A percentile compares a stretch with the other conserved stretches of the same genome.
Conservation (phyloP, 2,113 vertebrate genomes). For the Oreamnos americanus region DNA sequence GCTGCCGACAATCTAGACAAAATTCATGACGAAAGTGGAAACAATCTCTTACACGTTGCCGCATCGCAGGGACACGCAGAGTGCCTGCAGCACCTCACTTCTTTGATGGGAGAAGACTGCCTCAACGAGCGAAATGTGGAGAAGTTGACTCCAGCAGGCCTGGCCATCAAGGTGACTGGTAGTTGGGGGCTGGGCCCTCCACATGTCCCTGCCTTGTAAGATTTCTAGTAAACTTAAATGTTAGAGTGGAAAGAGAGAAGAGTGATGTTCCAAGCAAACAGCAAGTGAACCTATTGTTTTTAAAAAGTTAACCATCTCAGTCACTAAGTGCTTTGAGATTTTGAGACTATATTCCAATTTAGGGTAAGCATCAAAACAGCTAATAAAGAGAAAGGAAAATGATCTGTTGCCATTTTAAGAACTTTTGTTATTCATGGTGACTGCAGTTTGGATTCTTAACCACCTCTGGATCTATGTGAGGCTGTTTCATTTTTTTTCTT, state of each 20-base stretch:
- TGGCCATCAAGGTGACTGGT: conserved; percentile 92
- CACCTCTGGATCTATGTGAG: neutral
- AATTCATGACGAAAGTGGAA: conserved; percentile 91
- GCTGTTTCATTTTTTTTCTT: conserved; percentile 3
- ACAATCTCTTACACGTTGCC: conserved; percentile 95
- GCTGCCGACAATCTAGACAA: conserved; percentile 96
- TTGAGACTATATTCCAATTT: neutral
- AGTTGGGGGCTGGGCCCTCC: neutral
- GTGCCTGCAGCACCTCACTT: conserved; percentile 97
- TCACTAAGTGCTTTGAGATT: neutral
- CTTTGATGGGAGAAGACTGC: conserved; percentile 97
- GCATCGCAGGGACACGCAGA: conserved; percentile 93
- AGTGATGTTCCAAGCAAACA: neutral
- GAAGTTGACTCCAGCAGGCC: conserved; percentile 93
- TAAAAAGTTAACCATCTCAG: neutral
- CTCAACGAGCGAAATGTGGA: conserved; percentile 93
- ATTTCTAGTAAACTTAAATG: neutral
- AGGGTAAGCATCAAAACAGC: neutral
- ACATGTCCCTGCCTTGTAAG: neutral
- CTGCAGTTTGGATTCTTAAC: neutral
- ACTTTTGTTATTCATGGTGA: neutral
- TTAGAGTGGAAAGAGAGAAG: neutral
- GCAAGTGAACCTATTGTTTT: neutral
- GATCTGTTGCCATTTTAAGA: neutral
- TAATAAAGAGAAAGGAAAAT: neutral